Evolutionary conservation across 2,113 vertebrate species (phyloP).

Genomic region (Lanius ludovicianus): DNA sequence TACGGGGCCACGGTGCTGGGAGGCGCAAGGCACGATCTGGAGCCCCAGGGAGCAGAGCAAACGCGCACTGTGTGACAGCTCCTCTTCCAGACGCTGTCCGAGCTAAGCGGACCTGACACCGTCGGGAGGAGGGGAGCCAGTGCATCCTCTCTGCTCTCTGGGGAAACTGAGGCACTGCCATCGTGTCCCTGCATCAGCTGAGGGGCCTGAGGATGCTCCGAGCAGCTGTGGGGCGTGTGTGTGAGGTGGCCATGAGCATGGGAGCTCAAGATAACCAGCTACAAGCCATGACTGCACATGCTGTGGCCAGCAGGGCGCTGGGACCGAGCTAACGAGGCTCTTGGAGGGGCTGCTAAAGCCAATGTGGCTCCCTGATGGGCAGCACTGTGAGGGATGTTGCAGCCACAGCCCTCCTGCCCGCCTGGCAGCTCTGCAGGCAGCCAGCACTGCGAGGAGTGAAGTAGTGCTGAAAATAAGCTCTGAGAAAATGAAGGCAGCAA

Average conservation of each 20-base stretch:
- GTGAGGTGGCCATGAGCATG: fast-evolving
- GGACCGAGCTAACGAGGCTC: neutral
- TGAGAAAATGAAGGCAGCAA: neutral
- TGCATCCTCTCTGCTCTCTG: neutral
- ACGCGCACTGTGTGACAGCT: neutral
- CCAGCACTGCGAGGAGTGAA: fast-evolving
- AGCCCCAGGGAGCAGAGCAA: neutral
- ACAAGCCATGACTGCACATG: fast-evolving
- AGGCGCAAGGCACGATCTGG: neutral
- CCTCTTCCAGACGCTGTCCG: neutral
- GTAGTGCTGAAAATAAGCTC: neutral
- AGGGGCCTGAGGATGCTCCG: neutral
- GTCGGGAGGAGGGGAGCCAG: neutral
- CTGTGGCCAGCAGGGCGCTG: neutral
- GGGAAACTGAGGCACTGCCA: neutral
- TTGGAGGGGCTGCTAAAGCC: neutral
- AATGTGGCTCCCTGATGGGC: fast-evolving
- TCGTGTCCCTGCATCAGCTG: neutral
- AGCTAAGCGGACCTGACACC: neutral
- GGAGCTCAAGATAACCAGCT: neutral
- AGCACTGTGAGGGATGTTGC: fast-evolving
- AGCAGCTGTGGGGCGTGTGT: neutral
- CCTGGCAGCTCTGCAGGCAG: neutral
- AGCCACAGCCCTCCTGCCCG: neutral
- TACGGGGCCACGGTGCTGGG: fast-evolving